Conservation (phyloP, 2,113 vertebrate genomes). For the Triplophysa tibetana region DNA sequence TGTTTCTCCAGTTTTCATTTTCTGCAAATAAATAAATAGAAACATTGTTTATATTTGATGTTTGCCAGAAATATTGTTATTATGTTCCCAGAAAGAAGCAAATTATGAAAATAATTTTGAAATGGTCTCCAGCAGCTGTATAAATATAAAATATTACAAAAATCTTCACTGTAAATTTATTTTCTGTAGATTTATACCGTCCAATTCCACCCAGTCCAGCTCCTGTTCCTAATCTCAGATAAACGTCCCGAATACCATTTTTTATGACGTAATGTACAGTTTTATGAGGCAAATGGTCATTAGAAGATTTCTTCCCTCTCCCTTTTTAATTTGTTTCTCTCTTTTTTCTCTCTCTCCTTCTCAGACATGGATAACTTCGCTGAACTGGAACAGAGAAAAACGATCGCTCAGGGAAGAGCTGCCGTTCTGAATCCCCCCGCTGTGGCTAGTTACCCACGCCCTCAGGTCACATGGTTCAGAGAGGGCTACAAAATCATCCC, state of each 20-base stretch:
- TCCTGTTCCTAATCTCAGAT: no score
- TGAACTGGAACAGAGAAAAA: conserved; percentile 75
- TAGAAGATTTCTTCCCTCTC: not conserved
- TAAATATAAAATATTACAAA: no score
- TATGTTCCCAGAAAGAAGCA: no score
- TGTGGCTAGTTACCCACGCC: conserved; percentile 79
- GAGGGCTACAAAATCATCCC: conserved; percentile 92
- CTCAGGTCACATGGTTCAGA: conserved; percentile 90
- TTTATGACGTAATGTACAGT: not conserved
- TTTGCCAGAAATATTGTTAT: no score
- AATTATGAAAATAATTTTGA: no score
- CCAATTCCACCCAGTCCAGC: no score
- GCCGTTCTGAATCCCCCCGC: conserved; percentile 76
- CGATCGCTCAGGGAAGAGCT: conserved; percentile 78
- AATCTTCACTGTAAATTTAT: no score
- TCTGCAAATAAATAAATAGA: no score
- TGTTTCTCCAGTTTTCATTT: no score
- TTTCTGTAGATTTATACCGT: no score
- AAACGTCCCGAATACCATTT: not conserved
- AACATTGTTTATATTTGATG: no score
- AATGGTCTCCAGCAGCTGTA: no score
- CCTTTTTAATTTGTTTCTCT: conserved; percentile 39
- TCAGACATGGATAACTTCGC: conserved; percentile 83
- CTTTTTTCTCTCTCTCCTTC: not conserved
- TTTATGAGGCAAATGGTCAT: not conserved